Evolutionary conservation across 1,140 invertebrate species (phyloP), one percentile per base, ranked within the genome.

Genomic region (Trachymyrmex septentrionalis): DNA sequence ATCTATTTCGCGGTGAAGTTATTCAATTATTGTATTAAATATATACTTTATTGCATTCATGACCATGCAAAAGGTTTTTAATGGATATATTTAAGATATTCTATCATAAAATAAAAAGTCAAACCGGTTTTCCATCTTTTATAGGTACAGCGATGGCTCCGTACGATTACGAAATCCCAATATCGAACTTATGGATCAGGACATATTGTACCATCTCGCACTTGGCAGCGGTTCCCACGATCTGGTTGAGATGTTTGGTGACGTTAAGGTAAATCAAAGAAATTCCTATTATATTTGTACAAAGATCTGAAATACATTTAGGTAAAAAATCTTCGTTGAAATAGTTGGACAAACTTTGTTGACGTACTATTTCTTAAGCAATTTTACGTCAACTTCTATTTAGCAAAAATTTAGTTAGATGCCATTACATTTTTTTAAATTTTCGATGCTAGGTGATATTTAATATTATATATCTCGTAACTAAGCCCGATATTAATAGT

Each of bases 241-340:
- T 95, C 96, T 99, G 12, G 97, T 97, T n/a, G 98, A 98, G 94
- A 99, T 99, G 98, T 99, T 99, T 95, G 97, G 98, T 24, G 99
- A 99, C 95, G 97, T 99, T 57, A 99, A 99, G 97, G 98, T 99
- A 96, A 94, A 91, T 34, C 3, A 27, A 34, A 64, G 6, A 50
- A 78, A 27, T 27, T 48, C 44, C 38, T 12, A n/a, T 78, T 34
- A 30, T 34, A 53, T 66, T 66, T 30, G 44, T 3, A 27, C 9
- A 27, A 38, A 63, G 14, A 24, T 19, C 61, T 44, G 12, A 4
- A 27, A 10, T 5, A 48, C 44, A 27, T 63, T 77, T 10, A 7
- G 0, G 0, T n/a, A 61, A 19, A 38, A 0, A 16, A n/a, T 14
- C 9, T 64, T n/a, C 2, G n/a, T 3, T 9, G 10, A 64, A 63